These are phyloP conservation scores for Chymomyza costata DNA, from an alignment of 1,140 invertebrate species.

Conservation along the genomic window DNA sequence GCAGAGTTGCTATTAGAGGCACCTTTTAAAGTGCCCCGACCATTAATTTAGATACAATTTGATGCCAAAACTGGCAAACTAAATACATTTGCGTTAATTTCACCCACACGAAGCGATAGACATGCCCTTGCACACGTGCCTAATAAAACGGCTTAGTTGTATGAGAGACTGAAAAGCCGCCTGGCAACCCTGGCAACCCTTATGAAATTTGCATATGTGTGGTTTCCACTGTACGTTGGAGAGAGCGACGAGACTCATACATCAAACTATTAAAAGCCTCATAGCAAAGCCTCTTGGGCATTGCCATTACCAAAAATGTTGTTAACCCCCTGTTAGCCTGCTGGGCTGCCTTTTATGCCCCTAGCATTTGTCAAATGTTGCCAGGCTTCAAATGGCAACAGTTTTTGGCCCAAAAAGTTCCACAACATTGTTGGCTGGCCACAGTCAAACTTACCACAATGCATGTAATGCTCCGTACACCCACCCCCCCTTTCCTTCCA, in stretches of 20 bases:
- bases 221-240: conserved; percentile 27
- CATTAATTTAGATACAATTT: conserved; percentile 49
- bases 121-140: conserved; percentile 11
- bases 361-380: conserved; percentile 68
- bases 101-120: conserved; percentile 5
- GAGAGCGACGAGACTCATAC: conserved; percentile 44
- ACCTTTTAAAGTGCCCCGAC: conserved; percentile 35
- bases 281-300: conserved; percentile 54
- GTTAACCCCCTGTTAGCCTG: neutral
- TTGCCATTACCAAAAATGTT: conserved; percentile 17
- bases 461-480: conserved; percentile 11
- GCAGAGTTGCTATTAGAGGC: conserved; percentile 29
- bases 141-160: conserved; percentile 42
- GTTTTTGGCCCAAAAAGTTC: conserved; percentile 52
- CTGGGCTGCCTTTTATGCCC: conserved; percentile 4
- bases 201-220: conserved; percentile 65
- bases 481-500: neutral
- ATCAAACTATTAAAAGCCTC: conserved; percentile 71
- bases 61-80: conserved; percentile 36
- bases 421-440: conserved; percentile 43
- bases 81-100: conserved; percentile 72
- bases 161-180: conserved; percentile 20
- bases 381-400: conserved; percentile 55
- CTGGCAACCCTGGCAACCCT: conserved; percentile 20
- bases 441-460: conserved; percentile 40